A percentile compares a stretch with the other conserved stretches of the same genome.
Conservation (phyloP, 30 jellyfish, hydroid and myxozoan species). For the Mastigias papua region DNA sequence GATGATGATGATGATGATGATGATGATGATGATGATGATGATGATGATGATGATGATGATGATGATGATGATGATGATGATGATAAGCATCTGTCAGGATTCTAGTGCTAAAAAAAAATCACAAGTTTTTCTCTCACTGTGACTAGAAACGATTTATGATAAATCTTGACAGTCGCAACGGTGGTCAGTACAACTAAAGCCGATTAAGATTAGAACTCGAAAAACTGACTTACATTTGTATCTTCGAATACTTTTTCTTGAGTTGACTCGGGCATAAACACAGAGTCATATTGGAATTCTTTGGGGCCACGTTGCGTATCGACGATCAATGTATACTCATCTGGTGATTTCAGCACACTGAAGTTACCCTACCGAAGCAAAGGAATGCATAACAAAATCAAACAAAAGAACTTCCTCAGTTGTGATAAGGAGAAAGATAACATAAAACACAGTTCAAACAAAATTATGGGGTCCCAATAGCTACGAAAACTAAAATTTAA, state of each 20-base stretch:
- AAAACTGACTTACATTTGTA: constrained; percentile 86
- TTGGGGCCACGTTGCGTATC: constrained; percentile 96
- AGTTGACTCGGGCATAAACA: constrained; percentile 83
- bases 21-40: constrained; percentile 32
- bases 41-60: constrained; percentile 60
- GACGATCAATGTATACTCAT: constrained; percentile 82
- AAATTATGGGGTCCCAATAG: not conserved
- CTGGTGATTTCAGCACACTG: constrained; percentile 86
- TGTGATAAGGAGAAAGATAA: not conserved
- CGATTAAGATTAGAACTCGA: no score
- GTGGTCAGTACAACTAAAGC: no score
- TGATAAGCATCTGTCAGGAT: no score
- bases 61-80: constrained; percentile 48
- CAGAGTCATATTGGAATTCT: constrained; percentile 89
- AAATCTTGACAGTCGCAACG: no score
- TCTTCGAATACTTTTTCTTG: constrained; percentile 96
- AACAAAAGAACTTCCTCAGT: not conserved
- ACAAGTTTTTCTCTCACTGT: no score
- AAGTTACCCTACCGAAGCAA: constrained; percentile 97
- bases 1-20: constrained; percentile 24
- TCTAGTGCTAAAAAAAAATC: no score
- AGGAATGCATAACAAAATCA: not conserved
- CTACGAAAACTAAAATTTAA: no score
- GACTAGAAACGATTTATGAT: no score
- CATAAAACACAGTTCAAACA: not conserved